Conservation (phyloP, 2,888 invertebrate species). For the Argyresthia albistria region DNA sequence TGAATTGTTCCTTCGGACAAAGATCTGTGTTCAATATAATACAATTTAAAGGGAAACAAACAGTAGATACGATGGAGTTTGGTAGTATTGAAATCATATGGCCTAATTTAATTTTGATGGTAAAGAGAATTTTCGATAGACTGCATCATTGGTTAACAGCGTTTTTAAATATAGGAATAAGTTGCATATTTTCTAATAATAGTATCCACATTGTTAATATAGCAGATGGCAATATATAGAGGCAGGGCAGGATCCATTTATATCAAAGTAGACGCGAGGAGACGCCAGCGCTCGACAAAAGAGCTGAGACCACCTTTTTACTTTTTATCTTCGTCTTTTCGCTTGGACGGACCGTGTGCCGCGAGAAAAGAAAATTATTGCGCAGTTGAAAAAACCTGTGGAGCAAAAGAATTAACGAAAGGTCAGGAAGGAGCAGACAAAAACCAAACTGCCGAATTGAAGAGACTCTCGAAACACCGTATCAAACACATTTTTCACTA, state of each 20-base stretch:
- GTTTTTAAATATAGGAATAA: too few species aligned
- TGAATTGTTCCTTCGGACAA: slow-evolving; percentile 60
- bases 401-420: slow-evolving; percentile 24
- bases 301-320: slow-evolving; percentile 49
- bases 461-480: slow-evolving; percentile 9
- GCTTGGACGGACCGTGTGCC: slow-evolving; percentile 36
- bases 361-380: slow-evolving; percentile 51
- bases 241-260: too few species aligned
- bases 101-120: slow-evolving; percentile 1
- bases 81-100: background rate
- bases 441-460: slow-evolving; percentile 32
- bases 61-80: background rate
- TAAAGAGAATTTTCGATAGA: background rate
- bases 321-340: slow-evolving; percentile 44
- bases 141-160: too few species aligned
- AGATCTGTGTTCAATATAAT: slow-evolving; percentile 51
- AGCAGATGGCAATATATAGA: too few species aligned
- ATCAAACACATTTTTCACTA: slow-evolving; percentile 6
- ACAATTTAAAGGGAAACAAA: slow-evolving; percentile 37
- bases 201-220: too few species aligned
- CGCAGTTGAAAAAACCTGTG: slow-evolving; percentile 37
- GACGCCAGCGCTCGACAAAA: slow-evolving; percentile 37
- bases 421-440: slow-evolving; percentile 42
- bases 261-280: too few species aligned
- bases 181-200: too few species aligned